Evolutionary conservation across 1,140 invertebrate genomes (phyloP).

Genomic region (Zaprionus capensis): DNA sequence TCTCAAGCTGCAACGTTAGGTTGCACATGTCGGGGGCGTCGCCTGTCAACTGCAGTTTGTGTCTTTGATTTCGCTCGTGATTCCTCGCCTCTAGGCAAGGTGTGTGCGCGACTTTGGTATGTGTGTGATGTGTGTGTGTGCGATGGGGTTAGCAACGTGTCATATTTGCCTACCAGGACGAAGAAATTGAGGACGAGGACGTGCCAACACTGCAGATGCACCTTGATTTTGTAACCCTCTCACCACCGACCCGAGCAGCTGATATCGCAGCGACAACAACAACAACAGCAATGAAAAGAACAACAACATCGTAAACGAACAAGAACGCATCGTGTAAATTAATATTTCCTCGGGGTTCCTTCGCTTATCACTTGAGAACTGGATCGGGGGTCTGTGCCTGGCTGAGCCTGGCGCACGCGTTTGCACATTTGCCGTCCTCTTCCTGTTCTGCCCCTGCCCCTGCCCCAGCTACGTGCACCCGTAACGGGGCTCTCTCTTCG

Average conservation of each 20-base stretch:
- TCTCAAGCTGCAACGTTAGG: conserved; percentile 68
- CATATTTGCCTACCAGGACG: conserved; percentile 58
- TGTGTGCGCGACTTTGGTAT: conserved; percentile 12
- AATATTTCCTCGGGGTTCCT: conserved; percentile 68
- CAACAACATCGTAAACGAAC: not conserved
- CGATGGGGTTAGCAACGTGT: conserved; percentile 56
- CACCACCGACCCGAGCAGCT: conserved; percentile 47
- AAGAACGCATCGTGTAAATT: conserved; percentile 64
- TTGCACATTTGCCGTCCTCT: conserved; percentile 62
- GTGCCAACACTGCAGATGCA: conserved; percentile 68
- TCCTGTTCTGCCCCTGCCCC: conserved; percentile 42
- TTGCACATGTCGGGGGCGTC: conserved; percentile 76
- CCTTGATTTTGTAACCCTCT: conserved; percentile 47
- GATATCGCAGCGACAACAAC: conserved; percentile 30
- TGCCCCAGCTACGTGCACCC: not conserved
- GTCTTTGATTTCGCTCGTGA: conserved; percentile 69
- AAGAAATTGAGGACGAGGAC: conserved; percentile 40
- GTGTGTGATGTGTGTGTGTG: conserved; percentile 22
- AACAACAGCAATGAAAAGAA: not conserved
- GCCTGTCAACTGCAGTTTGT: conserved; percentile 66
- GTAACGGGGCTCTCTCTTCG: conserved; percentile 21
- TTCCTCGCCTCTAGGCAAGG: conserved; percentile 48
- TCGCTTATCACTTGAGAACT: conserved; percentile 61
- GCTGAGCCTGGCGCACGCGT: conserved; percentile 60
- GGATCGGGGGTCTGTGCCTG: not conserved